These are phyloP conservation scores for Agrilus mali DNA, from an alignment of 2,888 invertebrate genomes.

Conservation along the genomic window DNA sequence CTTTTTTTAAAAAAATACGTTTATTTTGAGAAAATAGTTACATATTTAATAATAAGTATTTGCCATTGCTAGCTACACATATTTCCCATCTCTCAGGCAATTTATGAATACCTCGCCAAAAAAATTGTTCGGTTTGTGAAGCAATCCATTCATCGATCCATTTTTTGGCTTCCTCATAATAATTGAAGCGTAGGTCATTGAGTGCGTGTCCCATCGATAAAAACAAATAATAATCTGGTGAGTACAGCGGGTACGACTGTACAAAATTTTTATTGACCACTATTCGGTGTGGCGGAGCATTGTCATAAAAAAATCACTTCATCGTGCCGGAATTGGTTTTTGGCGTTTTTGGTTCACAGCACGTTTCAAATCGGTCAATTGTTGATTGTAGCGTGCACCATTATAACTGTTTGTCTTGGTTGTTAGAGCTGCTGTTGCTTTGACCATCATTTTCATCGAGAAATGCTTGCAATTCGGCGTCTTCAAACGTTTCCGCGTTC, in stretches of 20 bases:
- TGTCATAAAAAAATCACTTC: background rate
- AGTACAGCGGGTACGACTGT: conserved; percentile 9
- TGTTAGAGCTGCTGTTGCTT: conserved; percentile 3
- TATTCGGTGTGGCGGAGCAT: conserved; percentile 1
- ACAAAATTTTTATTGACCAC: too few species aligned
- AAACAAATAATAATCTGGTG: conserved; percentile 10
- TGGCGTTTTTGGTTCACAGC: conserved; percentile 1
- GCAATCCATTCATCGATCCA: too few species aligned
- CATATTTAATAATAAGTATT: too few species aligned
- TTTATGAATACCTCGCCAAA: background rate
- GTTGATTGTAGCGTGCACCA: conserved; percentile 8
- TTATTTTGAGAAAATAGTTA: too few species aligned
- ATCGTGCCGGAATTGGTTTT: too few species aligned
- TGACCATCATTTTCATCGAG: too few species aligned
- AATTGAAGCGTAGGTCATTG: conserved; percentile 7
- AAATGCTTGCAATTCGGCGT: too few species aligned
- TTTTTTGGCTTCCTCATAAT: conserved; percentile 1
- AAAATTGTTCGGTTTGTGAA: background rate
- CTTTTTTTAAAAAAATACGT: too few species aligned
- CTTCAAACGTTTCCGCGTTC: too few species aligned
- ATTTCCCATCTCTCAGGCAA: too few species aligned
- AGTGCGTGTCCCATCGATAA: conserved; percentile 8
- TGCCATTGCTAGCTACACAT: too few species aligned
- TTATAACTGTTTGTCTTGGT: conserved; percentile 10
- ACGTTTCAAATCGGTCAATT: conserved; percentile 7